Base-by-base conservation (phyloP, 2,888 invertebrate genomes). In the Xestia ashworthii region DNA sequence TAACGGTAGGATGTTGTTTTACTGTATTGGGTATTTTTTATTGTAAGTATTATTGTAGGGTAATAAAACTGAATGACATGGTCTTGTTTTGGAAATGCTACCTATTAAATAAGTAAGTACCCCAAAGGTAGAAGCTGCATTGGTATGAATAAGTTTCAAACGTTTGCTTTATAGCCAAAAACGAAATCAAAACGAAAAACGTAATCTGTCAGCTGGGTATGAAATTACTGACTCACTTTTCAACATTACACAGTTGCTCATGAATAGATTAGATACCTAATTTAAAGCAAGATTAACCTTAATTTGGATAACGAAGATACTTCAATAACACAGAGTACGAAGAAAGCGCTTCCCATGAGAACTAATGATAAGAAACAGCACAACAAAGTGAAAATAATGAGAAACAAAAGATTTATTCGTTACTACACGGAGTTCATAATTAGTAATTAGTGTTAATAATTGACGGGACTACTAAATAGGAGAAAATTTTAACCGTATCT, bases 1-100 rank as follows among this genome's bases (percentile, higher is more conserved):
- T 84, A 86, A 88, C 87, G 87, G 85, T 84, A 67, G 70, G n/a
- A 48, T 55, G 58, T 50, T 80, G 66, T 53, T 48, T 72, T 55
- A 60, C 62, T 65, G 16, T 60, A 25, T 62, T 71, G 62, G 32
- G 16, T n/a, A 53, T 58, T 64, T 38, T n/a, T 58, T 62, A 44
- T 81, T 62, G 22, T 16, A 48, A 46, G n/a, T 16, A 16, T 50
- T 71, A 62, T 46, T 25, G 25, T 19, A 16, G 5, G 6, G 16
- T 41, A 53, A 22, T 44, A 11, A 55, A 55, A 55, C 5, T 11
- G 3, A 50, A 22, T 22, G 8, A 22, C 22, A 22, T 22, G 9
- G 22, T 53, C 22, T 53, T 53, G 4, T 53, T 55, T 55, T n/a
- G 11, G 55, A 55, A 55, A 55, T 1, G 5, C 11, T 11, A 53